Evolutionary conservation across 2,888 invertebrate species (phyloP), one percentile per base, ranked within the genome.

Genomic region (Hecatera dysodea): DNA sequence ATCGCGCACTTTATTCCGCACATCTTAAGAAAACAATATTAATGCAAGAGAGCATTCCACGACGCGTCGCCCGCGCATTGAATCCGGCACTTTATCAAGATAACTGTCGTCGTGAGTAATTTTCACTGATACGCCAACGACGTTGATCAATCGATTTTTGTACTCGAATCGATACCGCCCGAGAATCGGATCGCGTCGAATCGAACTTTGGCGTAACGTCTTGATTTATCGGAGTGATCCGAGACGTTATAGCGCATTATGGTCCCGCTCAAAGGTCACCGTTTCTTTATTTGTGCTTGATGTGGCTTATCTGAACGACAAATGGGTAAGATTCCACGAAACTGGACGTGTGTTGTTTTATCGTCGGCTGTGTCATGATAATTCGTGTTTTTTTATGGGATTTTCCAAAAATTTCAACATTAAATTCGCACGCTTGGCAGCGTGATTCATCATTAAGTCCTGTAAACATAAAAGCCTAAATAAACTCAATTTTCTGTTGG

Each of bases 61-160:
- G 50, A 65, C 55, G 62, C 57, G 71, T 71, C 87, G 86, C 82
- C 71, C 57, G 82, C 89, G 87, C 87, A 88, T 84, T 80, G 84
- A 82, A 83, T 81, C 84, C 80, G 74, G 69, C 86, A 75, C 86
- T 92, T 92, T 91, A 94, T 94, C 94, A 93, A 93, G 94, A 94
- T 94, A 86, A 90, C 87, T 88, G 92, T 91, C 91, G 48, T 77
- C 78, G 83, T 93, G 92, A 95, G 86, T 94, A 93, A 94, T 93
- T 87, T 90, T 72, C 89, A 72, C 80, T 88, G 93, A 93, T 93
- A 93, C 82, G 66, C 77, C 60, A 74, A 74, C 66, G 93, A 94
- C 95, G 86, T 92, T 94, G 94, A 95, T 93, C 90, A 91, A 94
- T 95, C 91, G 94, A 92, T 91, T 91, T 87, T 90, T 88, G 89